These are phyloP conservation scores for Heteropelma amictum DNA, from an alignment of 2,888 invertebrate genomes.

Conservation along the genomic window DNA sequence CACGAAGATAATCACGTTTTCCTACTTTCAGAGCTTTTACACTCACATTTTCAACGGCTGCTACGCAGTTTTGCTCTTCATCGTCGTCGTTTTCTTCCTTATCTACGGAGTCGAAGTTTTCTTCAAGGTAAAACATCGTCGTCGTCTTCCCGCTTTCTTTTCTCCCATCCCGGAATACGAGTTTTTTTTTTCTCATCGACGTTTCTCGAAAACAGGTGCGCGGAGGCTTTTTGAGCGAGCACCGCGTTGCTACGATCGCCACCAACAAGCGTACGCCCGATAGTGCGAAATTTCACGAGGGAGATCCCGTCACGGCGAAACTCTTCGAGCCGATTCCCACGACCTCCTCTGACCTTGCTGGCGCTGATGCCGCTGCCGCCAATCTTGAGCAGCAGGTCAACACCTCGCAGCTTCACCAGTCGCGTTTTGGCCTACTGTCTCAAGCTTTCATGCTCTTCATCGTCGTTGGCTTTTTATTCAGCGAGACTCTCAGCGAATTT, in stretches of 20 bases:
- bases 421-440: constrained; percentile 90
- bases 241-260: constrained; percentile 82
- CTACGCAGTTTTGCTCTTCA: constrained; percentile 93
- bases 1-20: no score
- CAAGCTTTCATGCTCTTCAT: constrained; percentile 95
- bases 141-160: no score
- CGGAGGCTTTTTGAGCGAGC: constrained; percentile 90
- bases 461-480: constrained; percentile 92
- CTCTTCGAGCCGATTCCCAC: constrained; percentile 72
- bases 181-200: not conserved
- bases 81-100: constrained; percentile 94
- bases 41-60: constrained; percentile 94
- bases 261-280: constrained; percentile 73
- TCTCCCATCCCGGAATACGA: no score
- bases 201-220: constrained; percentile 81
- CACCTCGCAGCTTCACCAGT: constrained; percentile 93
- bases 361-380: constrained; percentile 59
- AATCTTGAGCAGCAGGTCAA: constrained; percentile 82
- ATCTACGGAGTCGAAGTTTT: constrained; percentile 97
- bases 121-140: constrained; percentile 89
- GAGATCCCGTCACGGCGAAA: constrained; percentile 78
- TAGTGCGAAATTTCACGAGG: constrained; percentile 74
- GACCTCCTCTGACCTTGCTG: constrained; percentile 66
- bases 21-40: constrained; percentile 83
- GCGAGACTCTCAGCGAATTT: constrained; percentile 93